Conservation (phyloP, 1,140 invertebrate genomes). For the Drosophila kikkawai region DNA sequence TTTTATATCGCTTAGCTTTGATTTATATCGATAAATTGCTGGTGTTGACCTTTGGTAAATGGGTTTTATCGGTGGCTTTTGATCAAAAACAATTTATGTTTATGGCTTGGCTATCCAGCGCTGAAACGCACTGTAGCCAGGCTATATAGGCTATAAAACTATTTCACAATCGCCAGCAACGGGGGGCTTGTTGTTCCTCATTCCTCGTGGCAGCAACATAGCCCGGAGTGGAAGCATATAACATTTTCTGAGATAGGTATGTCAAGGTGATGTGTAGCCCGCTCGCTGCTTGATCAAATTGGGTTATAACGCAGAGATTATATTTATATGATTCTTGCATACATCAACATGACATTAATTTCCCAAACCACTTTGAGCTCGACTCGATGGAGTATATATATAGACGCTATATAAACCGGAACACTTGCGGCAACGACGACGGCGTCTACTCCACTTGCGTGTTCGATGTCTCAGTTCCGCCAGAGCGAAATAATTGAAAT, state of each 20-base stretch:
- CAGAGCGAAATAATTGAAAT: constrained; percentile 55
- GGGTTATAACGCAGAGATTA: constrained; percentile 62
- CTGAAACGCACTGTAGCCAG: constrained; percentile 14
- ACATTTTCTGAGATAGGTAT: constrained; percentile 57
- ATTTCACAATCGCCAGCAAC: constrained; percentile 36
- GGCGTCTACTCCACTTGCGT: constrained; percentile 44
- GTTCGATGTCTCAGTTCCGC: constrained; percentile 53
- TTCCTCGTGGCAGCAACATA: constrained; percentile 25
- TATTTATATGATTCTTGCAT: constrained; percentile 64
- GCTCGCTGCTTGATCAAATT: constrained; percentile 47
- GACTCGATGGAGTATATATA: constrained; percentile 6
- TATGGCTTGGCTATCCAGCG: neutral
- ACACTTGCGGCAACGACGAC: constrained; percentile 34
- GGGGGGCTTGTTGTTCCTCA: constrained; percentile 26
- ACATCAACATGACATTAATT: constrained; percentile 52
- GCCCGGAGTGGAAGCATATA: constrained; percentile 18
- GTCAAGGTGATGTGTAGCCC: constrained; percentile 69
- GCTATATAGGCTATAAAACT: constrained; percentile 20
- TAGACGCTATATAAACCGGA: constrained; percentile 47
- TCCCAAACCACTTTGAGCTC: constrained; percentile 34
- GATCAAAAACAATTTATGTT: constrained; percentile 28
- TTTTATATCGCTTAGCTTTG: neutral
- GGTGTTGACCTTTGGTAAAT: constrained; percentile 8
- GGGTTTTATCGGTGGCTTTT: constrained; percentile 13
- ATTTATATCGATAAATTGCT: neutral